These are phyloP conservation scores for human DNA, from an alignment of 2,113 vertebrate genomes.

Conservation along the genomic window DNA sequence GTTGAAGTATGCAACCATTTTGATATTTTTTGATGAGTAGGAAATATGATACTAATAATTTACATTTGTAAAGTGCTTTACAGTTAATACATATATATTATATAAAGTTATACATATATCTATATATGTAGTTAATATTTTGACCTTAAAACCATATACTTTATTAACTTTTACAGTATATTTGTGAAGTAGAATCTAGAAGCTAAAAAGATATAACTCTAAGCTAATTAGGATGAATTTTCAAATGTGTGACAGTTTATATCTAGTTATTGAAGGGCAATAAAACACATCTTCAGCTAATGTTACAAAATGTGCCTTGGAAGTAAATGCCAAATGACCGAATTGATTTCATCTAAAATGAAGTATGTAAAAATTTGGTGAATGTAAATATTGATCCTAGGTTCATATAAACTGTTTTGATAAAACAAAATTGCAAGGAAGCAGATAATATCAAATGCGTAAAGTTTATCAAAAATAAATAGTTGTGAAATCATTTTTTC, in stretches of 20 bases:
- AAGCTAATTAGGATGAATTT: not conserved
- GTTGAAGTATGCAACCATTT: not conserved
- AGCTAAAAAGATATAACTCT: not conserved
- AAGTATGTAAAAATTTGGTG: not conserved
- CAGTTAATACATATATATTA: not conserved
- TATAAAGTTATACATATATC: too few species aligned
- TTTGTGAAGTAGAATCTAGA: not conserved
- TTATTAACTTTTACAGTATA: not conserved
- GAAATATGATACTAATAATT: not conserved
- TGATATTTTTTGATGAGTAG: not conserved
- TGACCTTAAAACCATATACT: not conserved
- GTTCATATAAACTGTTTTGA: not conserved
- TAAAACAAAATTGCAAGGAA: not conserved
- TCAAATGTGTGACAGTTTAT: not conserved
- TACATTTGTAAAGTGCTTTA: not conserved
- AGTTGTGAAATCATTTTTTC: not conserved
- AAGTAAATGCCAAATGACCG: not conserved
- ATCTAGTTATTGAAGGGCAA: not conserved
- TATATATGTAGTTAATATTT: too few species aligned
- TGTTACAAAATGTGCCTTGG: not conserved
- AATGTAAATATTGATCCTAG: not conserved
- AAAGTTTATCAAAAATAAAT: not conserved
- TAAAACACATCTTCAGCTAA: not conserved
- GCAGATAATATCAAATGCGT: not conserved
- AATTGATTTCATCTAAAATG: not conserved